These are phyloP conservation scores for Xestia xanthographa DNA, from an alignment of 2,888 invertebrate species.

Conservation along the genomic window DNA sequence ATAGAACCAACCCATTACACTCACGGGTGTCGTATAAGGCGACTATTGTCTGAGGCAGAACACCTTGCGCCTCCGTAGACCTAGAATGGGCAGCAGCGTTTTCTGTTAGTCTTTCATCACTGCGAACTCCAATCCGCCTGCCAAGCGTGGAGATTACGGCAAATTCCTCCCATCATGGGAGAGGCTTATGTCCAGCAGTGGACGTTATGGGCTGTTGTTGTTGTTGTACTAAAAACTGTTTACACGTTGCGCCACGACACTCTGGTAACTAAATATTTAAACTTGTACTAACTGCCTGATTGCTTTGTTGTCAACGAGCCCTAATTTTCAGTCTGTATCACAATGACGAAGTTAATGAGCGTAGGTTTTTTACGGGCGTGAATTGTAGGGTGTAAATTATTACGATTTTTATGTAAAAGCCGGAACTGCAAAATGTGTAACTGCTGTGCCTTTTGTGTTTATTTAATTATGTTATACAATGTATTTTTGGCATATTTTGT, in stretches of 20 bases:
- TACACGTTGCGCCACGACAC: neutral
- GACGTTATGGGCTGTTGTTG: no score
- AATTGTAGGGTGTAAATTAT: slow-evolving; percentile 3
- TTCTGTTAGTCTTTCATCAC: no score
- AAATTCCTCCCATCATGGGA: no score
- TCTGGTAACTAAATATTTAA: neutral
- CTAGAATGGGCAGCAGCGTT: no score
- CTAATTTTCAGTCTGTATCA: slow-evolving; percentile 18
- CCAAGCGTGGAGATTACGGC: no score
- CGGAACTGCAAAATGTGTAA: neutral
- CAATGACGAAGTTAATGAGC: slow-evolving; percentile 18
- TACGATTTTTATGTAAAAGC: slow-evolving; percentile 3
- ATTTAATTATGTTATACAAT: neutral
- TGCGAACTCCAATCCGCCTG: no score
- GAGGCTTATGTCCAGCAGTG: no score
- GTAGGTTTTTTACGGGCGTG: slow-evolving; percentile 9
- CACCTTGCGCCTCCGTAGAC: no score
- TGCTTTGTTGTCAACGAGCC: slow-evolving; percentile 8
- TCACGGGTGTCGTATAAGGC: no score
- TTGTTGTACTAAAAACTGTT: no score
- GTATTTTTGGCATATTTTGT: neutral
- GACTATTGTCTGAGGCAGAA: no score
- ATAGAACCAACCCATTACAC: no score
- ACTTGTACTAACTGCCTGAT: neutral
- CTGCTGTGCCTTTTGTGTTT: neutral